Conservation (phyloP, 2,113 vertebrate genomes). For the Cyanoramphus novaezelandiae region DNA sequence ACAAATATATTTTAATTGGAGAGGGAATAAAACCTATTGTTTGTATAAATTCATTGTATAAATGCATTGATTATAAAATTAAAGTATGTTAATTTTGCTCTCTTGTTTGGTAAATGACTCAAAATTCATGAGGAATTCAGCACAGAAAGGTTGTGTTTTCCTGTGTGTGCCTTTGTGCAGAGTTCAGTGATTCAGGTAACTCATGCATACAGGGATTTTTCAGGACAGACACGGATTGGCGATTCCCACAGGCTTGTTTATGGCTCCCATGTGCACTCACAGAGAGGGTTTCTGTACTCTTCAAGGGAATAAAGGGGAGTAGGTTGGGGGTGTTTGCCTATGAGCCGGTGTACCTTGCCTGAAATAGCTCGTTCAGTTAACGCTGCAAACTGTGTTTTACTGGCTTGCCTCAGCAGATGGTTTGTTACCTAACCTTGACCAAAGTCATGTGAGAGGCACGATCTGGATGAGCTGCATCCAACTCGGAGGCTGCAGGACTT, state of each 20-base stretch:
- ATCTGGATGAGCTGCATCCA: background rate
- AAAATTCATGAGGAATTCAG: background rate
- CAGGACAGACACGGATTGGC: accelerated
- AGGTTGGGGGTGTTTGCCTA: background rate
- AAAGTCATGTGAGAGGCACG: background rate
- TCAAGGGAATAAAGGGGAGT: background rate
- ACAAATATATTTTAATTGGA: background rate
- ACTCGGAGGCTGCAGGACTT: background rate
- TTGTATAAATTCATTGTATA: background rate
- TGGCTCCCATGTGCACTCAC: accelerated
- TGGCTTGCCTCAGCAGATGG: background rate
- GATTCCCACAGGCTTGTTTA: background rate
- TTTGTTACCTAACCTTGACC: background rate
- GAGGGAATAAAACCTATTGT: background rate
- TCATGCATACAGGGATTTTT: background rate
- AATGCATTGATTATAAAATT: background rate
- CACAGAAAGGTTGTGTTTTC: background rate
- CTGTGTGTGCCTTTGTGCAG: background rate
- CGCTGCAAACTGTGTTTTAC: accelerated
- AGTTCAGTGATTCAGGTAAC: background rate
- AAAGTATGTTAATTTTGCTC: background rate
- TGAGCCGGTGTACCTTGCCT: background rate
- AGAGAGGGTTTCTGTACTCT: background rate
- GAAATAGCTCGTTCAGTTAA: background rate
- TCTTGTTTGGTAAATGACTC: background rate